These are phyloP conservation scores for Melanargia galathea DNA, from an alignment of 2,888 invertebrate species.

Conservation along the genomic window DNA sequence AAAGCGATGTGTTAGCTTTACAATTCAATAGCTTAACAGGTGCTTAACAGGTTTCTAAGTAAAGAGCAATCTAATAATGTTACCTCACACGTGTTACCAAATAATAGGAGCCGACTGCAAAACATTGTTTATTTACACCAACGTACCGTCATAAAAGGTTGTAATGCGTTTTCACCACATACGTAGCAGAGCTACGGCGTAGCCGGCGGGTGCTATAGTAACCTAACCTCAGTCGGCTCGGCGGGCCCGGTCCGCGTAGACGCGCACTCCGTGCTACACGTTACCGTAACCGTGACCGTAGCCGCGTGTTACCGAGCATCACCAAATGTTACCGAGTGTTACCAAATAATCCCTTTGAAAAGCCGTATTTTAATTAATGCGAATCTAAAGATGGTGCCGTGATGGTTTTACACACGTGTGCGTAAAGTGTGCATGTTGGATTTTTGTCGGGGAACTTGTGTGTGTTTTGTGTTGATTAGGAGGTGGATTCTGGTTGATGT, in stretches of 20 bases:
- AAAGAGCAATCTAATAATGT: slow-evolving; percentile 24
- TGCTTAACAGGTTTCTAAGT: slow-evolving; percentile 18
- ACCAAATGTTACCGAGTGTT: slow-evolving; percentile 32
- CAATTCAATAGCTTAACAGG: slow-evolving; percentile 24
- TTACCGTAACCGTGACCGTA: slow-evolving; percentile 33
- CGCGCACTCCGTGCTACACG: slow-evolving; percentile 52
- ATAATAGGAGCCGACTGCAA: slow-evolving; percentile 26
- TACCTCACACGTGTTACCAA: slow-evolving; percentile 25
- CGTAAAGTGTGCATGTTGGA: slow-evolving; percentile 42
- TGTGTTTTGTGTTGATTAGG: slow-evolving; percentile 38
- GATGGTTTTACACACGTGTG: slow-evolving; percentile 41
- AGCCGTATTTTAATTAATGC: slow-evolving; percentile 66
- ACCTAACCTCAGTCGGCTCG: slow-evolving; percentile 73
- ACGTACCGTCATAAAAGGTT: slow-evolving; percentile 41
- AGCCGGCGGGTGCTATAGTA: slow-evolving; percentile 76
- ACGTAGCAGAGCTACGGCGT: slow-evolving; percentile 57
- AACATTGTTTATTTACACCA: slow-evolving; percentile 44
- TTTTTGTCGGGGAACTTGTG: slow-evolving; percentile 41
- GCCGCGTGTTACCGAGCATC: slow-evolving; percentile 23
- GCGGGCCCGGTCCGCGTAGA: slow-evolving; percentile 67
- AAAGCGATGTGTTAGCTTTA: not conserved
- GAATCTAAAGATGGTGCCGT: slow-evolving; percentile 47
- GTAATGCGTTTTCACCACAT: slow-evolving; percentile 37
- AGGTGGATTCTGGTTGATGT: slow-evolving; percentile 20
- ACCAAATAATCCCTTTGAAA: slow-evolving; percentile 46